A percentile compares a stretch with the other conserved stretches of the same genome.
Evolutionary conservation across 2,888 invertebrate species (phyloP).

Genomic region (Caradrina clavipalpis): DNA sequence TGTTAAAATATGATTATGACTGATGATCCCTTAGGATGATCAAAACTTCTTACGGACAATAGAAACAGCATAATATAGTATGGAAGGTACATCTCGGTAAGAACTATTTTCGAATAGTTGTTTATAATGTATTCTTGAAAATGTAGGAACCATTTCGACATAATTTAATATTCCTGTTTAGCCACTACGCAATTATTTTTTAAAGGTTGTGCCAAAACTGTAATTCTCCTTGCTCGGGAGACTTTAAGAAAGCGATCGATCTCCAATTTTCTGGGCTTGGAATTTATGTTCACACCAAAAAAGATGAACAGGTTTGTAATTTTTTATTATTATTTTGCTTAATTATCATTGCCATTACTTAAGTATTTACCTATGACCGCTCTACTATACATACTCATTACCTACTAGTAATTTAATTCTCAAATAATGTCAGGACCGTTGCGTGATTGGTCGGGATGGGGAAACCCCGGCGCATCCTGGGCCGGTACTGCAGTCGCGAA

Average conservation of each 20-base stretch:
- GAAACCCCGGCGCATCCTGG: constrained; percentile 31
- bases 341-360: no score
- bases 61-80: no score
- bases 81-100: no score
- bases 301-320: constrained; percentile 32
- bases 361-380: no score
- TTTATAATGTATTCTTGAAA: no score
- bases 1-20: no score
- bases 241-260: constrained; percentile 64
- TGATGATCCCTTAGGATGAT: no score
- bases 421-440: neutral
- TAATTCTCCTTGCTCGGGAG: constrained; percentile 38
- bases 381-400: neutral
- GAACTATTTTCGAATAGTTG: no score
- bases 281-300: constrained; percentile 61
- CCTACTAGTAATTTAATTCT: neutral
- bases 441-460: neutral
- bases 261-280: constrained; percentile 63
- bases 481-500: constrained; percentile 31
- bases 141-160: no score
- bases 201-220: constrained; percentile 56
- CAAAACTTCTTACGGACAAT: no score
- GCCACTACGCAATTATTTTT: neutral
- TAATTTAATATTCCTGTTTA: neutral
- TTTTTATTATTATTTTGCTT: no score